Conservation (phyloP, 2,888 invertebrate genomes). For the Copidosoma aretas region DNA sequence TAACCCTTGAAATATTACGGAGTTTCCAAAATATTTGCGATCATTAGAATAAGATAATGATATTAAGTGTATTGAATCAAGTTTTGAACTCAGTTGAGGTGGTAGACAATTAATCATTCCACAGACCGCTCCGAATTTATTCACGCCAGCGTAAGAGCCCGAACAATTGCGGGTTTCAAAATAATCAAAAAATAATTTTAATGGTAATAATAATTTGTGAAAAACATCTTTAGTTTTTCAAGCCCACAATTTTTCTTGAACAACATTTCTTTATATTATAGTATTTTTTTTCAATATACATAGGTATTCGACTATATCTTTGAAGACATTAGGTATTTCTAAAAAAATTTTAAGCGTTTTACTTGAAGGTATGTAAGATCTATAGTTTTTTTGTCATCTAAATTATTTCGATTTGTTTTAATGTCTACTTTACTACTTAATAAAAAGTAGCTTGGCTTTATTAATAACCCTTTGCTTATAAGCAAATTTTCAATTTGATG, state of each 20-base stretch:
- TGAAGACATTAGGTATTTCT: neutral
- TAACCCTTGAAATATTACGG: slow-evolving; percentile 12
- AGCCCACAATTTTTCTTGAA: neutral
- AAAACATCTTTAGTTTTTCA: neutral
- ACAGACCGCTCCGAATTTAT: slow-evolving; percentile 5
- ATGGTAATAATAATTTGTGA: neutral
- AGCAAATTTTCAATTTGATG: slow-evolving; percentile 4
- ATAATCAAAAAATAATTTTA: neutral
- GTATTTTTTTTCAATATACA: neutral
- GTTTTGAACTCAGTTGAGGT: neutral
- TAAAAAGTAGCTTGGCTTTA: neutral
- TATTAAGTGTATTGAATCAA: neutral
- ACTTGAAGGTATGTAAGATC: neutral
- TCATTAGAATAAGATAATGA: slow-evolving; percentile 18
- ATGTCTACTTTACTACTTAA: neutral
- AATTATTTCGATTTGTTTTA: neutral
- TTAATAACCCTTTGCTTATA: neutral
- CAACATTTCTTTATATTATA: neutral
- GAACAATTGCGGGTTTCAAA: neutral
- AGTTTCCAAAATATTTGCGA: slow-evolving; percentile 15
- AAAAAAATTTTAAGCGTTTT: neutral
- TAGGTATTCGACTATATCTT: neutral
- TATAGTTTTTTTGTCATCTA: neutral
- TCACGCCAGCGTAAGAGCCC: slow-evolving; percentile 1
- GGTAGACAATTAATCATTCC: slow-evolving; percentile 2